A percentile compares a stretch with the other conserved stretches of the same genome.
phyloP scores from a whole-genome alignment of 2,888 invertebrate species.

The Tyria jacobaeae region DNA sequence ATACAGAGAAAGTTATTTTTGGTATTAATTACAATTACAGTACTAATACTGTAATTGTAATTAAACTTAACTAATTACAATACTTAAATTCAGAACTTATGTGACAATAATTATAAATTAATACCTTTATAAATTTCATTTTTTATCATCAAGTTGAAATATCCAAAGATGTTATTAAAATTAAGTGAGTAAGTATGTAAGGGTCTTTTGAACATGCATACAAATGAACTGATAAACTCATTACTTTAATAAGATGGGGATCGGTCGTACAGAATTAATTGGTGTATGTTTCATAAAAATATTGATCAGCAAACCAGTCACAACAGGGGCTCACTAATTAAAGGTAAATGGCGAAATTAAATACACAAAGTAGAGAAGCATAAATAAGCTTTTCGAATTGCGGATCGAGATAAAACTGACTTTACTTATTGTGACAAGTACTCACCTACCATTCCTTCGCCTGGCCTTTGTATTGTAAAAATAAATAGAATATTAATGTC shows the following conservation, averaged over 20 bases:
- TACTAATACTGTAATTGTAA: too few relatives aligned
- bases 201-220: slow-evolving; percentile 29
- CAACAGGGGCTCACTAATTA: slow-evolving; percentile 5
- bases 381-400: not conserved
- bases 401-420: not conserved
- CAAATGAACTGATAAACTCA: slow-evolving; percentile 50
- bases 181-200: slow-evolving; percentile 26
- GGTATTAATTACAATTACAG: too few relatives aligned
- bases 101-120: slow-evolving; percentile 19
- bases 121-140: slow-evolving; percentile 16
- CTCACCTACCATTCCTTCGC: not conserved
- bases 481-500: not conserved
- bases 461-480: not conserved
- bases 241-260: slow-evolving; percentile 28
- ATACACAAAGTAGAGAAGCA: not conserved
- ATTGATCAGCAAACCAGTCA: slow-evolving; percentile 19
- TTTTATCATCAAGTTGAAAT: slow-evolving; percentile 30
- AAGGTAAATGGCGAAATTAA: not conserved
- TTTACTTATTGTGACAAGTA: not conserved
- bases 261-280: slow-evolving; percentile 33
- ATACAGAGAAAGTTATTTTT: too few relatives aligned
- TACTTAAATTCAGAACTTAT: too few relatives aligned
- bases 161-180: slow-evolving; percentile 44
- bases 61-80: too few relatives aligned
- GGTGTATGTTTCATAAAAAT: slow-evolving; percentile 25